Conservation (phyloP, 2,113 vertebrate genomes). For the Leptobrachium leishanense region DNA sequence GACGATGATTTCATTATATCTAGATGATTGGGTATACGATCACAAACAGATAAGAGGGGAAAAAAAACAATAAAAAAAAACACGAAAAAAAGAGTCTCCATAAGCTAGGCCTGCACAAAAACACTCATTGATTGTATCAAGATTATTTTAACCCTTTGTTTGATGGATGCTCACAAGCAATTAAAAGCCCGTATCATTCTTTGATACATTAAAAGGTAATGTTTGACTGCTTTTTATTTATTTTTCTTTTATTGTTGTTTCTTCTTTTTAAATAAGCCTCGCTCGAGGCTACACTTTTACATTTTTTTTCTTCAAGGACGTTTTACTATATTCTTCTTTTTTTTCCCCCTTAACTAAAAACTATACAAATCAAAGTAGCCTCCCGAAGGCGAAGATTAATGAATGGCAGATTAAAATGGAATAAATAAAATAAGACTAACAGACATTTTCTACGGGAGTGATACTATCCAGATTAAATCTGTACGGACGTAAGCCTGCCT, state of each 20-base stretch:
- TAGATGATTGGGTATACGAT: slow-evolving; percentile 42
- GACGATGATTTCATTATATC: slow-evolving; percentile 20
- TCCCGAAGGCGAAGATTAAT: slow-evolving; percentile 68
- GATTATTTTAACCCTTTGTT: too few species aligned
- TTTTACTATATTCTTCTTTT: slow-evolving; percentile 57
- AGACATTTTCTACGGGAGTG: slow-evolving; percentile 65
- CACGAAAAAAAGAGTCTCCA: too few species aligned
- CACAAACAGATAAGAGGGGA: slow-evolving; percentile 43
- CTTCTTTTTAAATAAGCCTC: not conserved
- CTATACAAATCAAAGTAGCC: slow-evolving; percentile 74
- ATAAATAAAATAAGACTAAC: slow-evolving; percentile 67
- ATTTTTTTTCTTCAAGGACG: slow-evolving; percentile 63
- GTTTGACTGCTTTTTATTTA: not conserved
- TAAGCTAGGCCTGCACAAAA: too few species aligned
- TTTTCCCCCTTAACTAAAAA: slow-evolving; percentile 55
- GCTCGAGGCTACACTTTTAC: slow-evolving; percentile 20
- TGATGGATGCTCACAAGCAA: too few species aligned
- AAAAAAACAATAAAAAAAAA: too few species aligned
- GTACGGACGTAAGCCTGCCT: slow-evolving; percentile 58
- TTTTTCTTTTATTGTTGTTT: not conserved
- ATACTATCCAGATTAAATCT: slow-evolving; percentile 67
- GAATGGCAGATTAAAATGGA: slow-evolving; percentile 66
- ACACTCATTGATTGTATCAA: too few species aligned
- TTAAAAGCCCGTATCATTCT: not conserved
- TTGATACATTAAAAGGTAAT: slow-evolving; percentile 5